Conservation (phyloP, 2,888 invertebrate genomes). For the Psylliodes chrysocephalus region DNA sequence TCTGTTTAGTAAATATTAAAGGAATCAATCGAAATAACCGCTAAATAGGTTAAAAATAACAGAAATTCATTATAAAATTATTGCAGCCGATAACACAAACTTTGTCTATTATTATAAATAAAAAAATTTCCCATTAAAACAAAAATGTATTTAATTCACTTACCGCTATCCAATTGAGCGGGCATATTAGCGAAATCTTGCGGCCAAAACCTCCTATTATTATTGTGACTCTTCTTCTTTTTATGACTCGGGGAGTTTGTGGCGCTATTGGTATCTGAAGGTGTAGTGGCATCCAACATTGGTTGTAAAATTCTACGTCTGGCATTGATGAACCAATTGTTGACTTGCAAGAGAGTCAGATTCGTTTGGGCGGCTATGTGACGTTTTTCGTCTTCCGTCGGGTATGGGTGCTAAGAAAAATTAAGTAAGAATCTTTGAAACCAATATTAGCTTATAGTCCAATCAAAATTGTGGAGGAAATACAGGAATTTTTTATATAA, state of each 20-base stretch:
- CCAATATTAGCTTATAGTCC: too few relatives aligned
- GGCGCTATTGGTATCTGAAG: constrained; percentile 52
- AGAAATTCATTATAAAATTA: too few relatives aligned
- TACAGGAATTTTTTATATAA: too few relatives aligned
- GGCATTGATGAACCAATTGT: constrained; percentile 96
- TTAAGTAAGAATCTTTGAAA: too few relatives aligned
- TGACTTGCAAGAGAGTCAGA: constrained; percentile 82
- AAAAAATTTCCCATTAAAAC: too few relatives aligned
- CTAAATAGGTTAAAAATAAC: too few relatives aligned
- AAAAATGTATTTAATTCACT: constrained; percentile 21
- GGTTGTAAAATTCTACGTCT: constrained; percentile 90
- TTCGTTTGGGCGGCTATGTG: constrained; percentile 90
- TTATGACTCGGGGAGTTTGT: constrained; percentile 57
- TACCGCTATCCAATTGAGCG: constrained; percentile 72
- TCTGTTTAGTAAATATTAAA: too few relatives aligned
- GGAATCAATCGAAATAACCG: too few relatives aligned
- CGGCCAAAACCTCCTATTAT: constrained; percentile 80
- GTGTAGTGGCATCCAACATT: constrained; percentile 82
- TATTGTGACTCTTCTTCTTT: constrained; percentile 70
- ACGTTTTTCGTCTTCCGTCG: constrained; percentile 93
- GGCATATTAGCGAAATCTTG: constrained; percentile 73
- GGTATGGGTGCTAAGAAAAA: constrained; percentile 92
- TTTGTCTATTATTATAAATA: too few relatives aligned
- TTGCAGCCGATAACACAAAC: too few relatives aligned
- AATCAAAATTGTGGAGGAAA: too few relatives aligned